These are phyloP conservation scores for Sibirionetta formosa DNA, from an alignment of 2,797 vertebrate species.

Conservation along the genomic window DNA sequence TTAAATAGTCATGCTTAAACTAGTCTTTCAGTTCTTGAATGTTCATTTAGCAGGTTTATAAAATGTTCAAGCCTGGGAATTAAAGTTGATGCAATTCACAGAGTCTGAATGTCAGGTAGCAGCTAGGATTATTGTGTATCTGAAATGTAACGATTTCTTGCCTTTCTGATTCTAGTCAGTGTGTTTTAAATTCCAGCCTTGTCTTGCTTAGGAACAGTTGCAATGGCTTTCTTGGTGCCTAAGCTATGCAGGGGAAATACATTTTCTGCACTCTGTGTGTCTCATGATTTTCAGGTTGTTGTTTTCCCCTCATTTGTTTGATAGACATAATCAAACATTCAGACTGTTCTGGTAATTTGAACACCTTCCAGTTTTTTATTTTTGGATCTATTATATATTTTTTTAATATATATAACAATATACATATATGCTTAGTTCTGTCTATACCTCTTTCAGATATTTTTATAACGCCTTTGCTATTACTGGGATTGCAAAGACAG, in stretches of 20 bases:
- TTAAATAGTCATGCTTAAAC: rapidly evolving
- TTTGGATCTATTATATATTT: neutral
- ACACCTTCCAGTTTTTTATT: neutral
- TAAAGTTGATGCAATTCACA: neutral
- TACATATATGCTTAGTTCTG: neutral
- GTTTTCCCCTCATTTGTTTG: neutral
- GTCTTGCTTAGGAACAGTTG: neutral
- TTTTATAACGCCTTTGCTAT: neutral
- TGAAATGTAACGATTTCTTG: neutral
- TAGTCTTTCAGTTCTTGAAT: neutral
- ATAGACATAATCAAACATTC: neutral
- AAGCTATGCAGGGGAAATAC: neutral
- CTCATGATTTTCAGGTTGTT: rapidly evolving
- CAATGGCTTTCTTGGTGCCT: neutral
- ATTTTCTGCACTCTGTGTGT: neutral
- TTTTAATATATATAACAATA: neutral
- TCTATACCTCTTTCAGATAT: neutral
- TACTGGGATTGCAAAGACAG: neutral
- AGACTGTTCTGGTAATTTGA: neutral
- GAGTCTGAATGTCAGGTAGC: neutral
- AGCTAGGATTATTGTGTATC: neutral
- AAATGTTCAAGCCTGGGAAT: neutral
- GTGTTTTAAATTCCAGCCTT: neutral
- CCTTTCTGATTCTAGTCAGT: neutral
- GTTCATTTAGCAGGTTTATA: neutral